Evolutionary conservation across 92 coral and sea anemone genomes (phyloP), one percentile per base, ranked within the genome.

Genomic region (Porites divaricata): DNA sequence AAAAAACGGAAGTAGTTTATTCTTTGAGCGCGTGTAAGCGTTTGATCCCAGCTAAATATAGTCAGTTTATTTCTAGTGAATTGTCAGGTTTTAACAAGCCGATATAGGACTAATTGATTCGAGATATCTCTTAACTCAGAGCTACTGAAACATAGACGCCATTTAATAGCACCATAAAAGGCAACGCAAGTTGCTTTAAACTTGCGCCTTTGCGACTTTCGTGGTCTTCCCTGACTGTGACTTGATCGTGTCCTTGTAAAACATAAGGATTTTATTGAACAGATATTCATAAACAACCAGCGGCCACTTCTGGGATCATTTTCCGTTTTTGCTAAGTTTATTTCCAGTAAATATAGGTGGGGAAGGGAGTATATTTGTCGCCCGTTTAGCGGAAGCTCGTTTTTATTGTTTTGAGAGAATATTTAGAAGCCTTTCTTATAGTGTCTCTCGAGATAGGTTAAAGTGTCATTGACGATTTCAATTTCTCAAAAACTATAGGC

Each of bases 41-140:
- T 24, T 79, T 67, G 52, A 67, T 54, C 62, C 63, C 57, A 51
- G 5, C 77, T 73, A 73, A 80, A 80, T 68, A 68, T 80, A 80
- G 85, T 35, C 68, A 35, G n/a, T 9, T 54, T 28, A 57, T 56
- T 80, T 80, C 85, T 28, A 49, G 70, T 25, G 26, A 17, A 15
- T 14, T 35, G 45, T 35, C 45, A 35, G 45, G 45, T 56, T 28
- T 41, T 76, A 68, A 54, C 28, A 17, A 56, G 66, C 67, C 67
- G 69, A 80, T 80, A 80, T 80, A 80, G 28, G 35, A 57, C 13
- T 25, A 56, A 68, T 69, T 57, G 35, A 69, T 21, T 80, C 17
- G 76, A 52, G 76, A 69, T 80, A 69, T 80, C 76, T 69, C 35
- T 57, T 35, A 19, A 67, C 56, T 56, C 5, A 48, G 1, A 69